Evolutionary conservation across 1,140 invertebrate genomes (phyloP).

Genomic region (Zaprionus kolodkinae): DNA sequence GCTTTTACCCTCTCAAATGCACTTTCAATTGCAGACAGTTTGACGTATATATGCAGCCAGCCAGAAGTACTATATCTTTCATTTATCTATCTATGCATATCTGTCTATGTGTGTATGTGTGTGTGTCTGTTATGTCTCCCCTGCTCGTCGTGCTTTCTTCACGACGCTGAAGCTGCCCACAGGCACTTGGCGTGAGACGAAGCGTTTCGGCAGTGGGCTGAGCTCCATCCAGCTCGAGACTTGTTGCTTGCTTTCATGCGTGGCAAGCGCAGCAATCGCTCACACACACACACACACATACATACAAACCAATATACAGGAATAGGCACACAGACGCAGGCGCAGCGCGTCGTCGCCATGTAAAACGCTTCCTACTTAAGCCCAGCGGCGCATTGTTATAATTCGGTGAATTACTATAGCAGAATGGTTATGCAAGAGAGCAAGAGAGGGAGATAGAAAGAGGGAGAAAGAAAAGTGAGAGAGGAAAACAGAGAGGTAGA

Average conservation of each 20-base stretch:
- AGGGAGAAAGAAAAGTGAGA: not conserved
- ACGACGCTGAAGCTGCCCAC: slow-evolving; percentile 61
- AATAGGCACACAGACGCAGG: slow-evolving; percentile 6
- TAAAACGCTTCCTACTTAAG: slow-evolving; percentile 77
- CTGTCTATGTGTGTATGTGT: slow-evolving; percentile 40
- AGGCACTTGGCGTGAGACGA: slow-evolving; percentile 72
- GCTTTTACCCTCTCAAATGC: slow-evolving; percentile 78
- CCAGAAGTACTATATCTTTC: slow-evolving; percentile 77
- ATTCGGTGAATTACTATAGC: slow-evolving; percentile 63
- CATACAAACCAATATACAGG: slow-evolving; percentile 13
- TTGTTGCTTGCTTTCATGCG: slow-evolving; percentile 57
- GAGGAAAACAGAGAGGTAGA: not conserved
- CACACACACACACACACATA: slow-evolving; percentile 34
- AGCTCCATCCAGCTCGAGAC: slow-evolving; percentile 28
- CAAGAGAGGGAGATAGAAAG: not conserved
- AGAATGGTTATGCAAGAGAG: slow-evolving; percentile 28
- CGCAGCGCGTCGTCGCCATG: slow-evolving; percentile 61
- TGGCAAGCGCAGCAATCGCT: slow-evolving; percentile 54
- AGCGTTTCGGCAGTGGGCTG: slow-evolving; percentile 65
- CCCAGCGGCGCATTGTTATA: slow-evolving; percentile 65
- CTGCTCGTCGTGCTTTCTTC: slow-evolving; percentile 62
- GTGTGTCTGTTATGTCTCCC: slow-evolving; percentile 33
- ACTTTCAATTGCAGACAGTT: slow-evolving; percentile 82
- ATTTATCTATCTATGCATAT: slow-evolving; percentile 76
- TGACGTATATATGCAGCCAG: slow-evolving; percentile 73